Evolutionary conservation across 2,797 vertebrate genomes (phyloP), one percentile per base, ranked within the genome.

Genomic region (Allobates femoralis): DNA sequence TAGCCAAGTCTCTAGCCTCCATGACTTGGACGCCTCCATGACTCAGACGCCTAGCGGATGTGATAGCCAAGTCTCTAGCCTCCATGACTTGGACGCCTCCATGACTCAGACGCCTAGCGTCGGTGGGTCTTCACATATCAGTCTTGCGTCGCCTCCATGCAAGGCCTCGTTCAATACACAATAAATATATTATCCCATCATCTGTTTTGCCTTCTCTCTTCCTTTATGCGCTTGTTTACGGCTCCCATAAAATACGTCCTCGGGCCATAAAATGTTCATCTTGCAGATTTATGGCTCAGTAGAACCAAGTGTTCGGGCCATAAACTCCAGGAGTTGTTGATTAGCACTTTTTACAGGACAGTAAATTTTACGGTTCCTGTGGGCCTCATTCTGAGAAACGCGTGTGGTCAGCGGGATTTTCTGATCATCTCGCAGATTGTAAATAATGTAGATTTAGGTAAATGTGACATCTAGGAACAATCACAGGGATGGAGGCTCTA

Each of bases 211-310:
- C 46, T 60, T 55, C 77, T 26, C 58, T 50, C 1, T 32, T 56
- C 32, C 80, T 71, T 85, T 28, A 67, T 66, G 16, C 4, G 5
- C 30, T 75, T 76, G 79, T 86, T 81, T 81, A 74, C 34, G 30
- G 55, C 71, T 12, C 55, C 41, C 55, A 80, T 86, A 77, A 86
- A 82, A 76, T 76, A 81, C 4, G 41, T 55, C 26, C 26, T 2
- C 46, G 18, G 14, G 0, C 76, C 46, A 28, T 81, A 76, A 86
- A 82, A 76, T 82, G 23, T 82, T 82, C 69, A 75, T 86, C 56
- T 66, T 46, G 66, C 30, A 76, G 79, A 86, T 86, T 81, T 86
- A 86, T 37, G 37, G 60, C 21, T 34, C 10, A 56, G 53, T 26
- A 60, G 55, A 67, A 75, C 30, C 26, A 34, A 16, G 8, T 7